Evolutionary conservation across 1,140 invertebrate genomes (phyloP), one percentile per base, ranked within the genome.

Genomic region (Lutraria rhynchaena): DNA sequence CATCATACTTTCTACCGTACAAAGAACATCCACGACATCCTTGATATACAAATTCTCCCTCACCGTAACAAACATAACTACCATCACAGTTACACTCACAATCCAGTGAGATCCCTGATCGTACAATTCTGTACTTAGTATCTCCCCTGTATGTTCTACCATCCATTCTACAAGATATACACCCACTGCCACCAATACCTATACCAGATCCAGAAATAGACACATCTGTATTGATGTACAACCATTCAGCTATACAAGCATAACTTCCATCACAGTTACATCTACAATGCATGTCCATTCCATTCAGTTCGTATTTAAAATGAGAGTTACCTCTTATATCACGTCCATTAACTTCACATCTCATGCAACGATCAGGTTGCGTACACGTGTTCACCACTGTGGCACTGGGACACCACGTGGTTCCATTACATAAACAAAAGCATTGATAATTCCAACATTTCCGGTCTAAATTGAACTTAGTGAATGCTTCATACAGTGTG

Each of bases 341-440:
- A 37, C 44, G 33, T 24, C 70, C 53, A 44, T 78, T 51, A 33
- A 71, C 61, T n/a, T 61, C 33, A 31, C 51, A 60, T n/a, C 37
- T 29, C 19, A n/a, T 58, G 31, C 78, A 81, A 17, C 19, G 13
- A 31, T 60, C 61, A 22, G 51, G 63, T 24, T 60, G 31, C 15
- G 19, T 67, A 33, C 73, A 75, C 1, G 73, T 83, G 44, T 76
- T 76, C 4, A 70, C 57, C 0, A 63, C 73, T 19, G 71, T 70
- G 1, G 35, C 55, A 17, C 35, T 49, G 0, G 82, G 82, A 35
- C 82, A 83, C 2, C 24, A 33, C 27, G 58, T 44, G 15, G 69
- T 58, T 1, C 87, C 87, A 57, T 88, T 83, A 81, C 86, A 87
- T 24, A 77, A 73, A 76, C 87, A 88, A n/a, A 74, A 65, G 70